Conservation (phyloP, 1,140 invertebrate species). For the Cydia fagiglandana region DNA sequence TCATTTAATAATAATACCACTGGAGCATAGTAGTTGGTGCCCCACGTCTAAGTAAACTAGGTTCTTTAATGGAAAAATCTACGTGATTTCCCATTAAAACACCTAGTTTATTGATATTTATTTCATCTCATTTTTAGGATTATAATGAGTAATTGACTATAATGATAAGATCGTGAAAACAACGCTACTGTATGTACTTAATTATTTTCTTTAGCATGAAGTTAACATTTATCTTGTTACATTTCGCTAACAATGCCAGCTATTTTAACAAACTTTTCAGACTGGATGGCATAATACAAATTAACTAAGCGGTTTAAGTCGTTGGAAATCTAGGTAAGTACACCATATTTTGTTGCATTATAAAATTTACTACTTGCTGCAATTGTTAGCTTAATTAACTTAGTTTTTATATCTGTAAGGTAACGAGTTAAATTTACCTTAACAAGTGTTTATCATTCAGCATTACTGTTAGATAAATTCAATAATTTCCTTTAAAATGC, state of each 20-base stretch:
- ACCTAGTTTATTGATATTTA: background rate
- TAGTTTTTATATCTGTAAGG: background rate
- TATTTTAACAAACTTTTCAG: slow-evolving; percentile 14
- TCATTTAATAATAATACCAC: too few species aligned
- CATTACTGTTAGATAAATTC: too few species aligned
- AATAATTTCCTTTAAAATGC: too few species aligned
- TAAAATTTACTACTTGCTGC: background rate
- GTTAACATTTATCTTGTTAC: slow-evolving; percentile 6
- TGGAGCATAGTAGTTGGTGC: too few species aligned
- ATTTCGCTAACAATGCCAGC: slow-evolving; percentile 6
- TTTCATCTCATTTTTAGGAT: too few species aligned
- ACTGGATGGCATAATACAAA: slow-evolving; percentile 13
- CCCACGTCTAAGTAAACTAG: too few species aligned
- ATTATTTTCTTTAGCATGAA: background rate
- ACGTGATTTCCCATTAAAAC: too few species aligned
- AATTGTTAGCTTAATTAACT: slow-evolving; percentile 10
- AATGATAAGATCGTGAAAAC: background rate
- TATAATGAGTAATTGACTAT: too few species aligned
- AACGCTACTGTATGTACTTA: background rate
- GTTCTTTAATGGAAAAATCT: too few species aligned
- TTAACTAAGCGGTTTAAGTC: slow-evolving; percentile 16
- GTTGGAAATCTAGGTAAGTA: background rate
- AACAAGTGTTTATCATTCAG: background rate
- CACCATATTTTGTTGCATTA: slow-evolving; percentile 11
- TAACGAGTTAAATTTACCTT: background rate